These are phyloP conservation scores for Poecilobothrus nobilitatus DNA, from an alignment of 2,888 invertebrate species.

Conservation along the genomic window DNA sequence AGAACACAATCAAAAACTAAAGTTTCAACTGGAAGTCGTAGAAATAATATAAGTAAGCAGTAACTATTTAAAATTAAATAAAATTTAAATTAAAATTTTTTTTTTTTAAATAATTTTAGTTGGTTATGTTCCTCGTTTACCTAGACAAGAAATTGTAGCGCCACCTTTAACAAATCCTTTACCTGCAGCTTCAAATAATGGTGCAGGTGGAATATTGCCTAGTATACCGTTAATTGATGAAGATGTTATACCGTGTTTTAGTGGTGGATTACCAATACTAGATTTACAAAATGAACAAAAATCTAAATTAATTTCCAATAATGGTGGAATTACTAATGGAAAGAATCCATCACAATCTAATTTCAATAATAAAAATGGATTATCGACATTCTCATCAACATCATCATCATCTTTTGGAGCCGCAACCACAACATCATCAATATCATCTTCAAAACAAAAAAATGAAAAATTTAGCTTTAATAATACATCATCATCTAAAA, in stretches of 20 bases:
- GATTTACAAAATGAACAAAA: conserved; percentile 25
- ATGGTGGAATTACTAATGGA: conserved; percentile 22
- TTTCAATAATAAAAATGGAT: conserved; percentile 25
- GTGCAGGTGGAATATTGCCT: conserved; percentile 57
- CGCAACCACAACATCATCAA: conserved; percentile 26
- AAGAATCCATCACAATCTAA: conserved; percentile 30
- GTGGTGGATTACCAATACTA: conserved; percentile 30
- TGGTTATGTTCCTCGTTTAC: conserved; percentile 47
- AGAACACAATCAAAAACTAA: conserved; percentile 52
- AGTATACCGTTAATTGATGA: conserved; percentile 68
- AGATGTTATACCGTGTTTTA: conserved; percentile 47
- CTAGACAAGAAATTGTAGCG: conserved; percentile 41
- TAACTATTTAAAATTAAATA: conserved; percentile 1
- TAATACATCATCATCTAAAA: conserved; percentile 19
- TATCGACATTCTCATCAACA: conserved; percentile 21
- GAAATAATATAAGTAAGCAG: conserved; percentile 40
- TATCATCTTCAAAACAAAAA: conserved; percentile 25
- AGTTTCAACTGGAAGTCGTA: conserved; percentile 51
- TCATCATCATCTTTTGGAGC: conserved; percentile 12
- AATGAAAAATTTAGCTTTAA: neutral
- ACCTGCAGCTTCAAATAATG: conserved; percentile 56
- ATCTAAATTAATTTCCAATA: conserved; percentile 24
- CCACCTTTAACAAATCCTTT: conserved; percentile 26
- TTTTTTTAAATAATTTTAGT: conserved; percentile 33
- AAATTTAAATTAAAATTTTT: conserved; percentile 11